Conservation (phyloP, 2,797 vertebrate genomes). For the Gymnoscopelus braueri region DNA sequence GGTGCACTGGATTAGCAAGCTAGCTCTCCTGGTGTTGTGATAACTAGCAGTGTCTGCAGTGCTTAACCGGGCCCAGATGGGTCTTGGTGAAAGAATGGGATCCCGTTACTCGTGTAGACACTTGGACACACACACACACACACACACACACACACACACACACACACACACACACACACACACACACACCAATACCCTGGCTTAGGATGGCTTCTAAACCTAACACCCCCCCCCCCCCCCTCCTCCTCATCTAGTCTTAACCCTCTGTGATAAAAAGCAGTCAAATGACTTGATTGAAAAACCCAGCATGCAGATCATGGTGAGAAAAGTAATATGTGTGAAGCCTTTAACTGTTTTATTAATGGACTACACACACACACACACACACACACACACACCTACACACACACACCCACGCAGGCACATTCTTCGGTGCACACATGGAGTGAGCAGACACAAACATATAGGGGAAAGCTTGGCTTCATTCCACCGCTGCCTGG, state of each 20-base stretch:
- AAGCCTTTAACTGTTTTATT: slow-evolving; percentile 62
- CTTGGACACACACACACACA: slow-evolving; percentile 28
- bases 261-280: slow-evolving; percentile 55
- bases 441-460: slow-evolving; percentile 48
- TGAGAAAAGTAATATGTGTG: slow-evolving; percentile 55
- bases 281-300: slow-evolving; percentile 66
- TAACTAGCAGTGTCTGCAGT: slow-evolving; percentile 72
- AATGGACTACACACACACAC: slow-evolving; percentile 37
- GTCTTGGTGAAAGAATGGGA: slow-evolving; percentile 51
- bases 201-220: slow-evolving; percentile 66
- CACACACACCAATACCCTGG: slow-evolving; percentile 27
- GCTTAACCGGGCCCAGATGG: slow-evolving; percentile 81
- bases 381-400: slow-evolving; percentile 15
- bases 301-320: slow-evolving; percentile 57
- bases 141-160: slow-evolving; percentile 1
- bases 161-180: slow-evolving; percentile 20
- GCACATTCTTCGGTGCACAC: not conserved
- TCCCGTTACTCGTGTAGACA: slow-evolving; percentile 64
- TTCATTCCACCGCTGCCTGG: slow-evolving; percentile 57
- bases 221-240: slow-evolving; percentile 35
- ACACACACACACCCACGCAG: slow-evolving; percentile 51
- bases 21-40: slow-evolving; percentile 70
- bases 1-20: slow-evolving; percentile 61
- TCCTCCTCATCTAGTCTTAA: slow-evolving; percentile 54
- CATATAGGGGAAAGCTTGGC: slow-evolving; percentile 62